Evolutionary conservation across 2,113 vertebrate genomes (phyloP), one percentile per base, ranked within the genome.

Genomic region (Chlorodrepanis virens): DNA sequence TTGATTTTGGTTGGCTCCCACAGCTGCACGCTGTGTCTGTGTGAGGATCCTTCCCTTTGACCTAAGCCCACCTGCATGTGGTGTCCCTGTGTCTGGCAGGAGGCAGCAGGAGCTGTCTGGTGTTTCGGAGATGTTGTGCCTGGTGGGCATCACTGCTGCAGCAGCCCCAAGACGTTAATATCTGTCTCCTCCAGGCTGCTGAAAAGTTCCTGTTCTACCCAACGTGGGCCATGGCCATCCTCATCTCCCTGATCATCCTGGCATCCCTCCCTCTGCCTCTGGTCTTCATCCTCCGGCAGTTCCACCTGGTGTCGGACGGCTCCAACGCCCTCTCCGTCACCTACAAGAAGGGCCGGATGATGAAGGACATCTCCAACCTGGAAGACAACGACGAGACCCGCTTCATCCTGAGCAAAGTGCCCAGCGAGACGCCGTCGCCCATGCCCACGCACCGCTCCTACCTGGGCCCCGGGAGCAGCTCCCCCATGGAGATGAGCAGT

Each of bases 291-390:
- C 98, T 97, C 37, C 98, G 99, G 29, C 99, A 99, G 93, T 99
- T 99, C 97, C 99, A 99, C 97, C 97, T 99, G 4, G 93, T 99
- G 45, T 99, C 99, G 0, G 99, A 99, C 0, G 99, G 99, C 83
- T 99, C 99, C 97, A 99, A 99, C 52, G 98, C 99, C 88, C 98
- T 99, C 65, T 99, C 99, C 0, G 99, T 99, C 91, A 99, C 99
- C 82, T 99, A 99, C 97, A 99, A 99, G 93, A 99, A 99, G 90
- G 99, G 99, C 9, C 97, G 98, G 81, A 99, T 99, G 98, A 99
- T 99, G 98, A 99, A 99, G 97, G 99, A 99, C 97, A 99, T 99
- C 87, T 99, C 99, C 96, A 99, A 99, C 97, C 89, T 99, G 91
- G 99, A 99, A 81, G 99, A 99, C 94, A 99, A 99, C 0, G 99